phyloP scores from a whole-genome alignment of 2,888 invertebrate genomes.

The Cetonia aurata region DNA sequence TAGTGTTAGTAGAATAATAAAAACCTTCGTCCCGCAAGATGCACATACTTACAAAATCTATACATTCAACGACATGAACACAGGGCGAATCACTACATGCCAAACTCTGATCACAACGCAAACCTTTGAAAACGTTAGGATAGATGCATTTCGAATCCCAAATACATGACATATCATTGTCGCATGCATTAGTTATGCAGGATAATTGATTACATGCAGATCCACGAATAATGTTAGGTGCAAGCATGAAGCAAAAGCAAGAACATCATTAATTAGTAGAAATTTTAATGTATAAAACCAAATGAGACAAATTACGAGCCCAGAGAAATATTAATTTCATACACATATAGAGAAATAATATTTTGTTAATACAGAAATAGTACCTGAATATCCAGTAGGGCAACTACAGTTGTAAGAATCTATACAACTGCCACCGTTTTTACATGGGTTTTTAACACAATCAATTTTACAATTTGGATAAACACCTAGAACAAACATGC shows the following conservation, averaged over 20 bases:
- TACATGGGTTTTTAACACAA: conserved; percentile 80
- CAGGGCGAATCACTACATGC: conserved; percentile 73
- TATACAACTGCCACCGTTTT: conserved; percentile 80
- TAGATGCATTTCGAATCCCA: conserved; percentile 58
- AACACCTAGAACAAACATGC: conserved; percentile 52
- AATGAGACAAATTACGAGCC: not conserved
- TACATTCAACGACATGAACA: conserved; percentile 72
- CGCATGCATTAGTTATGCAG: conserved; percentile 65
- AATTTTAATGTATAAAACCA: not conserved
- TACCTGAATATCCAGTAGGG: conserved; percentile 79
- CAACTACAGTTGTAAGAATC: conserved; percentile 79
- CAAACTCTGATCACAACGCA: conserved; percentile 60
- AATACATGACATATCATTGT: conserved; percentile 66
- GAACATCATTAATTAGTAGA: not conserved
- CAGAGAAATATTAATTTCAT: not conserved
- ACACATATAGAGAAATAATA: conserved; percentile 24
- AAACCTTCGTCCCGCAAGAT: conserved; percentile 11
- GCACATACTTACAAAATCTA: conserved; percentile 73
- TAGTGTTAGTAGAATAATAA: conserved; percentile 14
- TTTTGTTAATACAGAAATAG: conserved; percentile 45
- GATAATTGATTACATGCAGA: conserved; percentile 58
- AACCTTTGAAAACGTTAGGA: conserved; percentile 66
- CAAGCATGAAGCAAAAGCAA: conserved; percentile 46
- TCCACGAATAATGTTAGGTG: conserved; percentile 52
- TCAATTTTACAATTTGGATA: conserved; percentile 59